phyloP scores from a whole-genome alignment of 2,113 vertebrate species.

The Carollia perspicillata region DNA sequence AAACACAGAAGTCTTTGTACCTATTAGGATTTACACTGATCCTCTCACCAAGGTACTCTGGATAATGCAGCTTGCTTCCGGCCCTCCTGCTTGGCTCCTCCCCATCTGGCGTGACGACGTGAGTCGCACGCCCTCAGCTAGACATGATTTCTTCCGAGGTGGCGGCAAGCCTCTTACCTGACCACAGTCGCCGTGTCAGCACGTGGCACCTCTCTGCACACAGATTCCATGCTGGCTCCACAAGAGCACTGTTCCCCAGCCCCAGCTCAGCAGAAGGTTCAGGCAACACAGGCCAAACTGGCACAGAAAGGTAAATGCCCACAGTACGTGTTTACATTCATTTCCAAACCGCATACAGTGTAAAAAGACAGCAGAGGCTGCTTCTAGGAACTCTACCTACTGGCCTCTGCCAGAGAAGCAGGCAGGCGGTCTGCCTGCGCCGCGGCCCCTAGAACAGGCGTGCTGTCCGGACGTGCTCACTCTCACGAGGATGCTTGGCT shows the following conservation, averaged over 20 bases:
- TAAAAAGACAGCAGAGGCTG: conserved; percentile 60
- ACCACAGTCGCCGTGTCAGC: neutral
- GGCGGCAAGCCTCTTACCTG: conserved; percentile 58
- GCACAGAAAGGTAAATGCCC: conserved; percentile 86
- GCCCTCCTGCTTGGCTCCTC: conserved; percentile 77
- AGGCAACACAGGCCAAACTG: conserved; percentile 80
- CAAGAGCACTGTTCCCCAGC: conserved; percentile 29
- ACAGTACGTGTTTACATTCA: conserved; percentile 81
- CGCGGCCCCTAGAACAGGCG: conserved; percentile 60
- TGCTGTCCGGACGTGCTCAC: conserved; percentile 64
- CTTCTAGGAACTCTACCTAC: conserved; percentile 71
- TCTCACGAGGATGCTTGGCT: conserved; percentile 75
- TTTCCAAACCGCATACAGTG: conserved; percentile 82
- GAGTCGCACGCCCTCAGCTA: conserved; percentile 75
- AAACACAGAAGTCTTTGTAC: conserved; percentile 81
- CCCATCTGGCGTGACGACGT: conserved; percentile 69
- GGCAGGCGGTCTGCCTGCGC: conserved; percentile 71
- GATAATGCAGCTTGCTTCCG: conserved; percentile 80
- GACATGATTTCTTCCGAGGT: conserved; percentile 75
- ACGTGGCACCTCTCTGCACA: neutral
- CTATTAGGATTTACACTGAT: conserved; percentile 81
- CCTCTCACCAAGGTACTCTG: conserved; percentile 79
- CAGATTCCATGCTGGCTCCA: neutral
- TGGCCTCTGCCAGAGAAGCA: conserved; percentile 78
- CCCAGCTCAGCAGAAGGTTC: conserved; percentile 61